phyloP scores from a whole-genome alignment of 2,113 vertebrate genomes.

The Alethe castanea region DNA sequence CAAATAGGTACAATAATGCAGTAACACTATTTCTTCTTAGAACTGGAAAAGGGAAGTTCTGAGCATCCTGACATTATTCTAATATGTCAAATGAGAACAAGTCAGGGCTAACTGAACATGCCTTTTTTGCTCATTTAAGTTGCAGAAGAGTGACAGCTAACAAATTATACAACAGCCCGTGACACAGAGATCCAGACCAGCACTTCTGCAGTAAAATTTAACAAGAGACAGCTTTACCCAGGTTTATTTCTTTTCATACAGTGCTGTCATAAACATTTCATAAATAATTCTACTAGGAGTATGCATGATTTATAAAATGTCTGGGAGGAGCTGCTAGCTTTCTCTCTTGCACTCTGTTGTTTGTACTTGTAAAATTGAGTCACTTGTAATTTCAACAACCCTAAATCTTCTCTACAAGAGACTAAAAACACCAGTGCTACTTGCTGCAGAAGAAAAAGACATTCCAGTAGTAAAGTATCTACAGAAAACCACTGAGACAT shows the following conservation, averaged over 20 bases:
- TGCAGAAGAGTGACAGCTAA: not conserved
- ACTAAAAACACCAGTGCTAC: not conserved
- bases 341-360: not conserved
- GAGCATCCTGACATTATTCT: not conserved
- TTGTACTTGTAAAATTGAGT: slow-evolving; percentile 33
- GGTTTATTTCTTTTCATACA: slow-evolving; percentile 29
- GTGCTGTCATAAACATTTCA: slow-evolving; percentile 46
- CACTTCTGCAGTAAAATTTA: slow-evolving; percentile 20
- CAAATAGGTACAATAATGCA: not conserved
- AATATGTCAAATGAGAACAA: not conserved
- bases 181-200: not conserved
- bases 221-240: not conserved
- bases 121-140: not conserved
- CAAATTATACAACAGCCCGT: not conserved
- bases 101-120: not conserved
- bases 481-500: not conserved
- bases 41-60: not conserved
- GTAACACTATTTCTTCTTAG: not conserved
- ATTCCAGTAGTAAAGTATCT: not conserved
- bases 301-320: slow-evolving; percentile 53
- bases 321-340: slow-evolving; percentile 21
- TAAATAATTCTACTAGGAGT: slow-evolving; percentile 46
- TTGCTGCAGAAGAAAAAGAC: not conserved
- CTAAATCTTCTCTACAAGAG: slow-evolving; percentile 4
- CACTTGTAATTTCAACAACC: slow-evolving; percentile 45